Percentiles rank a stretch among this genome's conserved stretches.
Evolutionary conservation across 2,113 vertebrate genomes (phyloP).

Genomic region (Pagrus major): DNA sequence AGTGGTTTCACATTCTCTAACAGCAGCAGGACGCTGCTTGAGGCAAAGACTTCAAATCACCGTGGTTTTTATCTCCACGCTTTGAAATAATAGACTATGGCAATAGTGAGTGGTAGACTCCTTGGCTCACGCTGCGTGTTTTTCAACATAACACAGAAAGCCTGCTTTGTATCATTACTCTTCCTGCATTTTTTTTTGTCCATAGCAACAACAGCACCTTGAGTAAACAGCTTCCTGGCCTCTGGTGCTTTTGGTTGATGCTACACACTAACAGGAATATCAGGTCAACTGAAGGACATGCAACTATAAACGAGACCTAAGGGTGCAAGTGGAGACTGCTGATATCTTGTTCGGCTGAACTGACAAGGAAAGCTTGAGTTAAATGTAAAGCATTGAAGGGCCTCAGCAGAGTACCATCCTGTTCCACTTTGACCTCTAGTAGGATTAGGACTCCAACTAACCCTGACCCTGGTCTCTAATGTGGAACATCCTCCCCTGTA

Average conservation of each 20-base stretch:
- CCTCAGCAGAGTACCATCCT: slow-evolving; percentile 29
- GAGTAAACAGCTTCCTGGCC: slow-evolving; percentile 32
- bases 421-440: slow-evolving; percentile 44
- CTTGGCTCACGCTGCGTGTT: slow-evolving; percentile 15
- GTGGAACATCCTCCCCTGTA: slow-evolving; percentile 62
- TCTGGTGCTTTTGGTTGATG: slow-evolving; percentile 4
- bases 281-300: slow-evolving; percentile 57
- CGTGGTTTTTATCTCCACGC: slow-evolving; percentile 60
- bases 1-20: slow-evolving; percentile 65
- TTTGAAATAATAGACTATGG: slow-evolving; percentile 55
- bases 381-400: slow-evolving; percentile 32
- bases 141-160: slow-evolving; percentile 30
- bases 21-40: slow-evolving; percentile 53
- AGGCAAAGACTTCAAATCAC: slow-evolving; percentile 46
- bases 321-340: slow-evolving; percentile 60
- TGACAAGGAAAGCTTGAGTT: slow-evolving; percentile 49
- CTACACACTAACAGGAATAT: slow-evolving; percentile 1
- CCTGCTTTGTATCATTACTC: slow-evolving; percentile 19
- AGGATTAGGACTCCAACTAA: slow-evolving; percentile 59
- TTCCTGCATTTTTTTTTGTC: slow-evolving; percentile 1
- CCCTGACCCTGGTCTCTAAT: slow-evolving; percentile 59
- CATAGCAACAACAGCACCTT: slow-evolving; percentile 12
- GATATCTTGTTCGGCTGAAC: slow-evolving; percentile 35
- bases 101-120: slow-evolving; percentile 23
- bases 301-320: slow-evolving; percentile 28